These are phyloP conservation scores for Psilopsiagon aymara DNA, from an alignment of 2,113 vertebrate species.

Conservation along the genomic window DNA sequence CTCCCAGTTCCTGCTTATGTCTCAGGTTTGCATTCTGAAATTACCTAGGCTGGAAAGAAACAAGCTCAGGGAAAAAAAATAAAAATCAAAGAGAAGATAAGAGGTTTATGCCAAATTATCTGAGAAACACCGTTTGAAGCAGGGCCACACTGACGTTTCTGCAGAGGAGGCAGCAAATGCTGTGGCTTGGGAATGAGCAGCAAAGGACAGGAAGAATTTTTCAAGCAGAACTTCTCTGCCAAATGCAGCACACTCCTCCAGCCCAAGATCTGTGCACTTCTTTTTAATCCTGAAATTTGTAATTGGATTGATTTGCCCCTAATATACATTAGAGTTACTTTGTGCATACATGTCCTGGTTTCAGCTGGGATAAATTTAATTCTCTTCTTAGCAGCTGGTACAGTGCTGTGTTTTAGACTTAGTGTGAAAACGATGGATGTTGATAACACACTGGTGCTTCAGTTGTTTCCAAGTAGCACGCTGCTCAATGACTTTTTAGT, in stretches of 20 bases:
- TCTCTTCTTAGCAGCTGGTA: neutral
- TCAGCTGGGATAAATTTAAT: neutral
- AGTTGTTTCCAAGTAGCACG: neutral
- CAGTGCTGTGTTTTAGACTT: neutral
- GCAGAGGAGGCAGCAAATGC: neutral
- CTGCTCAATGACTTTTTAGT: neutral
- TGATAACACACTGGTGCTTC: neutral
- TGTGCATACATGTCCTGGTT: neutral
- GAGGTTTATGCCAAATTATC: neutral
- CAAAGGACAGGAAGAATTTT: neutral
- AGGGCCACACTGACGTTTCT: neutral
- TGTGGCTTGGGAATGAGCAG: neutral
- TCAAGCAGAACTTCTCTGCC: neutral
- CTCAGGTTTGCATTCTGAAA: neutral
- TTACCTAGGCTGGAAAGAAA: neutral
- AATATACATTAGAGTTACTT: neutral
- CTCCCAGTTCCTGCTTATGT: rapidly evolving
- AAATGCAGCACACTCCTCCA: neutral
- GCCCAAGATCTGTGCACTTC: neutral
- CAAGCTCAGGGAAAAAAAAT: neutral
- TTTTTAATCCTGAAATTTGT: neutral
- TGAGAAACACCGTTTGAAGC: neutral
- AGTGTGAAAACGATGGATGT: neutral
- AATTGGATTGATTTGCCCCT: neutral
- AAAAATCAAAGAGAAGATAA: too few relatives aligned